phyloP scores from a whole-genome alignment of 2,888 invertebrate genomes.

The Junonia oenone region DNA sequence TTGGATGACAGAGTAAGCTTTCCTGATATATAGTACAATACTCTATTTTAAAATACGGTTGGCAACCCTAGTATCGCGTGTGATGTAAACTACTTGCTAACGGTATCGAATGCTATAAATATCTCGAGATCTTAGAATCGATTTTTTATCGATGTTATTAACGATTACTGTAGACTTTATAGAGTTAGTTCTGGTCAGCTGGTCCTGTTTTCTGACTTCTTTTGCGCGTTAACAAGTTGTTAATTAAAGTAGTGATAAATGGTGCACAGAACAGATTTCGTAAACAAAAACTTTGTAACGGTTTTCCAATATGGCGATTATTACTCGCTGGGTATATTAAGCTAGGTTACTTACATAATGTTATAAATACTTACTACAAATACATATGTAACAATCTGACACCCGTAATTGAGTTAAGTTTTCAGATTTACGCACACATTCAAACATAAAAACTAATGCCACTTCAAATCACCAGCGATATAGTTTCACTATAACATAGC shows the following conservation, averaged over 20 bases:
- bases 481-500: conserved; percentile 1
- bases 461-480: conserved; percentile 21
- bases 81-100: conserved; percentile 34
- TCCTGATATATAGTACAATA: too few species aligned
- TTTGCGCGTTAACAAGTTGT: neutral
- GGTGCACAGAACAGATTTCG: too few species aligned
- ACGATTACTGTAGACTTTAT: neutral
- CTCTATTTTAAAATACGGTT: too few species aligned
- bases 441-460: too few species aligned
- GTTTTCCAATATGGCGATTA: neutral
- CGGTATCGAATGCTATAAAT: conserved; percentile 17
- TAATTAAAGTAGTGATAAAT: too few species aligned
- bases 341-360: neutral
- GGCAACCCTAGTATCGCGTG: conserved; percentile 54
- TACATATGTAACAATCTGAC: too few species aligned
- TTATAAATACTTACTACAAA: too few species aligned
- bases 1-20: too few species aligned
- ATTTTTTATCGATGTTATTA: conserved; percentile 3
- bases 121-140: conserved; percentile 9
- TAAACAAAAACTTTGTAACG: neutral
- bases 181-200: neutral
- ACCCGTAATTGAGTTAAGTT: too few species aligned
- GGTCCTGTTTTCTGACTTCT: neutral
- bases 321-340: neutral
- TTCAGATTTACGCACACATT: too few species aligned